Percentiles rank a stretch among this genome's conserved stretches.
phyloP scores from a whole-genome alignment of 2,888 invertebrate species.

The Synanthedon myopaeformis region DNA sequence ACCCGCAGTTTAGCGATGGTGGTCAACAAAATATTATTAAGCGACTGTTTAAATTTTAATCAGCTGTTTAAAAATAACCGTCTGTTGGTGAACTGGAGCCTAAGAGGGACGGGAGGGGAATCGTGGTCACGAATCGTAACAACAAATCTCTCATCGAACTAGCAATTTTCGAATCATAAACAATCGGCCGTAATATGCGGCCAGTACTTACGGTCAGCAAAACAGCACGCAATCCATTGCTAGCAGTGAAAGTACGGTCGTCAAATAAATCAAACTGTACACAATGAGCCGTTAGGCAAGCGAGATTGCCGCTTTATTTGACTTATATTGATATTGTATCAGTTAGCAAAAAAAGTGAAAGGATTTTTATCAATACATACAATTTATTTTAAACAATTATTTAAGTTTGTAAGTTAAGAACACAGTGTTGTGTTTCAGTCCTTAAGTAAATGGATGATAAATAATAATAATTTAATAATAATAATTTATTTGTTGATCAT shows the following conservation, averaged over 20 bases:
- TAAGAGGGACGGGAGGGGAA: constrained; percentile 6
- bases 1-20: too few species aligned
- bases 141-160: constrained; percentile 18
- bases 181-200: constrained; percentile 14
- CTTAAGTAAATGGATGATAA: too few species aligned
- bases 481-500: too few species aligned
- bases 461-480: too few species aligned
- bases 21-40: too few species aligned
- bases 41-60: too few species aligned
- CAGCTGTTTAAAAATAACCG: too few species aligned
- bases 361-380: not conserved
- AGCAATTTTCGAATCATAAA: constrained; percentile 28
- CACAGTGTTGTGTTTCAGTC: too few species aligned
- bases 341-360: constrained; percentile 20
- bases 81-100: too few species aligned
- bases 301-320: constrained; percentile 47
- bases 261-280: constrained; percentile 49
- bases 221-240: not conserved
- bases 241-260: constrained; percentile 45
- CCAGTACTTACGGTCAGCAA: not conserved
- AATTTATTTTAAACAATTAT: not conserved
- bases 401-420: too few species aligned
- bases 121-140: constrained; percentile 10
- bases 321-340: constrained; percentile 33
- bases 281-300: constrained; percentile 45